phyloP scores from a whole-genome alignment of 2,888 invertebrate species.

The Meganola albula region DNA sequence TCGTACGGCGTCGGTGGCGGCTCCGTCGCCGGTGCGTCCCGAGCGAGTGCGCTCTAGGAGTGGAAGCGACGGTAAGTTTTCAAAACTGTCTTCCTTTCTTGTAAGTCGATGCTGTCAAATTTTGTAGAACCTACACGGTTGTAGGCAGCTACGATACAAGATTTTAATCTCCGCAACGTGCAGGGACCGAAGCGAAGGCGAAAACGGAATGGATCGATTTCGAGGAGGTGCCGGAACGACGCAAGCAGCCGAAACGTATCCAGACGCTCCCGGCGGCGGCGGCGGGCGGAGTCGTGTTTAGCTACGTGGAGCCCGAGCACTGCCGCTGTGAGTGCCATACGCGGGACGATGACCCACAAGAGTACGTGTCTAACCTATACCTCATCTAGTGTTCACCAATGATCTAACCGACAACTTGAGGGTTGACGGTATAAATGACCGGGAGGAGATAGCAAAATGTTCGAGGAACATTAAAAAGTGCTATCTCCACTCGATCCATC shows the following conservation, averaged over 20 bases:
- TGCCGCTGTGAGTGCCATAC: conserved; percentile 91
- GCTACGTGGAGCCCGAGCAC: conserved; percentile 91
- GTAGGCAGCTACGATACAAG: too few relatives aligned
- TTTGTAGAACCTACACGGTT: too few relatives aligned
- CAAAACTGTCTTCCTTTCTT: background rate
- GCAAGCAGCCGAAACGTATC: conserved; percentile 88
- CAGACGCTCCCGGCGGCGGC: conserved; percentile 84
- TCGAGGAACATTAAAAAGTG: too few relatives aligned
- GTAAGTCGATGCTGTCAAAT: background rate
- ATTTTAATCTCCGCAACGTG: too few relatives aligned
- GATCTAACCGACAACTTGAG: too few relatives aligned
- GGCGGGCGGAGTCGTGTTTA: conserved; percentile 71
- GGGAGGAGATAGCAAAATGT: too few relatives aligned
- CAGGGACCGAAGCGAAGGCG: conserved; percentile 32
- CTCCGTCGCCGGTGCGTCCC: conserved; percentile 31
- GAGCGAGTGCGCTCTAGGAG: conserved; percentile 42
- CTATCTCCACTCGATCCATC: too few relatives aligned
- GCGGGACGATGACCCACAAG: conserved; percentile 41
- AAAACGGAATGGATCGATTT: conserved; percentile 88
- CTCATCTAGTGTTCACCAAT: too few relatives aligned
- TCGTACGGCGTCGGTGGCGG: conserved; percentile 26
- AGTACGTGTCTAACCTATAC: too few relatives aligned
- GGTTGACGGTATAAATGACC: too few relatives aligned
- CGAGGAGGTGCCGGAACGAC: conserved; percentile 89
- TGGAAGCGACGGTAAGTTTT: conserved; percentile 45